These are phyloP conservation scores for Thalpophila matura DNA, from an alignment of 2,888 invertebrate species.

Conservation along the genomic window DNA sequence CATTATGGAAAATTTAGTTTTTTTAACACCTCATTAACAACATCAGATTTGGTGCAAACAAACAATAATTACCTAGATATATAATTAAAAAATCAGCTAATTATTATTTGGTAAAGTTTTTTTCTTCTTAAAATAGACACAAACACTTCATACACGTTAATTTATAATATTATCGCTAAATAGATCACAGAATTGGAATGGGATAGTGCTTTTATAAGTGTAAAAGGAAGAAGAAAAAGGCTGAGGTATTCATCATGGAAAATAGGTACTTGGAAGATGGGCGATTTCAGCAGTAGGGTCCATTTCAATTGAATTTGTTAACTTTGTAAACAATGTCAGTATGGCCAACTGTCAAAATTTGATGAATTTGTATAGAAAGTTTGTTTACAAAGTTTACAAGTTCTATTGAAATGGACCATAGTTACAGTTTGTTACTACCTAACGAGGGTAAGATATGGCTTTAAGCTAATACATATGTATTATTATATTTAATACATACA, in stretches of 20 bases:
- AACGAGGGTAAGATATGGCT: conserved; percentile 45
- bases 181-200: conserved; percentile 75
- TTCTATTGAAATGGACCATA: too few relatives aligned
- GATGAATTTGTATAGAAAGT: too few relatives aligned
- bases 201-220: conserved; percentile 44
- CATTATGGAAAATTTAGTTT: neutral
- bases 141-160: conserved; percentile 28
- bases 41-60: conserved; percentile 11
- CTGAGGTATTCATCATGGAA: conserved; percentile 68
- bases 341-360: too few relatives aligned
- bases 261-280: conserved; percentile 62
- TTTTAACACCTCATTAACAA: too few relatives aligned
- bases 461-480: conserved; percentile 38
- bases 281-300: conserved; percentile 16
- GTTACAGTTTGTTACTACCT: too few relatives aligned
- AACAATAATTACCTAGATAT: conserved; percentile 16
- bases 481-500: conserved; percentile 13
- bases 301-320: too few relatives aligned
- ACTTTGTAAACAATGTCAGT: too few relatives aligned
- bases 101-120: conserved; percentile 24
- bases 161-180: conserved; percentile 58
- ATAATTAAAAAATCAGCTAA: conserved; percentile 35
- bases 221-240: conserved; percentile 42
- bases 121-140: conserved; percentile 43
- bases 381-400: too few relatives aligned